These are phyloP conservation scores for Alouatta palliata DNA, from an alignment of 2,113 vertebrate species.

Conservation along the genomic window DNA sequence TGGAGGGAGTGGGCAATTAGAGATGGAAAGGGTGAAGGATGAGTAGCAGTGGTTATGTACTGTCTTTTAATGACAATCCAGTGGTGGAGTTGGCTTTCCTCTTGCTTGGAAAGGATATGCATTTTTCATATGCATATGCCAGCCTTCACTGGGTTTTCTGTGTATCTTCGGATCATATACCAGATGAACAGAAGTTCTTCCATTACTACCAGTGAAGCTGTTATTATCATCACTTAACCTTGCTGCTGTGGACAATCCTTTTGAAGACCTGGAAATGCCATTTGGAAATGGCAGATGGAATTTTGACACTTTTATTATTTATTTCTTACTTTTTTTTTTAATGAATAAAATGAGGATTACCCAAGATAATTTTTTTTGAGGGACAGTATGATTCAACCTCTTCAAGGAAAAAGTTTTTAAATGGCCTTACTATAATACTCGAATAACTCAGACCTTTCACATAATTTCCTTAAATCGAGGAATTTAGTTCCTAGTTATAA, in stretches of 20 bases:
- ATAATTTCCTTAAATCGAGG: slow-evolving; percentile 9
- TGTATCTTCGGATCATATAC: not conserved
- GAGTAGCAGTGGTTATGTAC: not conserved
- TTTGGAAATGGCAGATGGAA: not conserved
- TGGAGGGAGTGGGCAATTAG: not conserved
- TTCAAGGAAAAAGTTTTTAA: slow-evolving; percentile 25
- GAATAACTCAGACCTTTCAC: not conserved
- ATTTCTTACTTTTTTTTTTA: slow-evolving; percentile 12
- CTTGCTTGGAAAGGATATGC: not conserved
- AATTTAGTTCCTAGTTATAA: not conserved
- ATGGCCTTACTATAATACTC: not conserved
- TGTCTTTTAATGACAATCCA: not conserved
- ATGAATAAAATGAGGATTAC: slow-evolving; percentile 13
- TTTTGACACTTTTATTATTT: not conserved
- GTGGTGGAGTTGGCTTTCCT: not conserved
- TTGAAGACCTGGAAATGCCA: not conserved
- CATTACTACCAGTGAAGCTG: not conserved
- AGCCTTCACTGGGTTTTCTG: not conserved
- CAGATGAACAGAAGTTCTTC: not conserved
- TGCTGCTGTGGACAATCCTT: not conserved
- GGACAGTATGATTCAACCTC: not conserved
- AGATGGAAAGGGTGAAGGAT: not conserved
- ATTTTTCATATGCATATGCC: slow-evolving; percentile 12
- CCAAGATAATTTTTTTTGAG: not conserved
- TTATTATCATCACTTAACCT: not conserved